Conservation (phyloP, 2,888 invertebrate species). For the Heliconius erato region DNA sequence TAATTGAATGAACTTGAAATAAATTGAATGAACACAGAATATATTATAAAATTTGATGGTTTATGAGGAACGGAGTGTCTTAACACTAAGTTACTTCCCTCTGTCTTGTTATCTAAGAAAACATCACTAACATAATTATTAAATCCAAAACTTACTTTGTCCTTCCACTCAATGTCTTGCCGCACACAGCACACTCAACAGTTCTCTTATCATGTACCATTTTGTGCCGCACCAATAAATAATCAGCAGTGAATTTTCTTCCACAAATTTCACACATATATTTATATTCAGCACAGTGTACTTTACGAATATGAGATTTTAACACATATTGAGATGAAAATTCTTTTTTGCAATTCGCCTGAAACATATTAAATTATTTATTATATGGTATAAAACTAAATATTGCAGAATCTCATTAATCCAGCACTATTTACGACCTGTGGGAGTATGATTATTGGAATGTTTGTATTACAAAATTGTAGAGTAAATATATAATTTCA, state of each 20-base stretch:
- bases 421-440: too few relatives aligned
- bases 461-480: too few relatives aligned
- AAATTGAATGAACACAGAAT: too few relatives aligned
- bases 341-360: constrained; percentile 55
- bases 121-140: too few relatives aligned
- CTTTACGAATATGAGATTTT: constrained; percentile 59
- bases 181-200: constrained; percentile 56
- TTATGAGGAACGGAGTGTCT: too few relatives aligned
- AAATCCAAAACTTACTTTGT: constrained; percentile 55
- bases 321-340: constrained; percentile 54
- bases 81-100: too few relatives aligned
- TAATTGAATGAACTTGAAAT: too few relatives aligned
- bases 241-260: constrained; percentile 54
- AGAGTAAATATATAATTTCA: too few relatives aligned
- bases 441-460: too few relatives aligned
- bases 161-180: constrained; percentile 56
- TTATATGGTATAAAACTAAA: background rate
- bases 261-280: constrained; percentile 59
- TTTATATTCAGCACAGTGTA: constrained; percentile 55
- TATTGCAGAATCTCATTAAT: too few relatives aligned
- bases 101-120: too few relatives aligned
- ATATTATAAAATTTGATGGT: too few relatives aligned
- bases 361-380: constrained; percentile 22
- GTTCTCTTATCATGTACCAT: constrained; percentile 50
- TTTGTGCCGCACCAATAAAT: constrained; percentile 57